phyloP scores from a whole-genome alignment of 1,140 invertebrate species.

The Thaumatotibia leucotreta region DNA sequence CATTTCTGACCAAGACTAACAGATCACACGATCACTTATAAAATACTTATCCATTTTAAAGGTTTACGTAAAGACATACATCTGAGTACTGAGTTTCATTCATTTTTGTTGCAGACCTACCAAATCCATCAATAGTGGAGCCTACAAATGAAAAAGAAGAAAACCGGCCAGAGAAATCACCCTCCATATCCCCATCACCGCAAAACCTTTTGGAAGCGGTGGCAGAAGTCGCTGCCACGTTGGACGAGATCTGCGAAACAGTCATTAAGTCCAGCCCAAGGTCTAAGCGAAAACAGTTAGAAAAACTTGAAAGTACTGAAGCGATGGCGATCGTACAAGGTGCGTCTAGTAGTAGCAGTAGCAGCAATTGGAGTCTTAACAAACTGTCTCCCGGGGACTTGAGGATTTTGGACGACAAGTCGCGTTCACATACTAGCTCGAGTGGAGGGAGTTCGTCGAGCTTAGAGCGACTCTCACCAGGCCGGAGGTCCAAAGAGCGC shows the following conservation, averaged over 20 bases:
- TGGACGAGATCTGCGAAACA: slow-evolving; percentile 82
- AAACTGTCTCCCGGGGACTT: slow-evolving; percentile 75
- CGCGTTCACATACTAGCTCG: slow-evolving; percentile 72
- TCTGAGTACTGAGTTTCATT: slow-evolving; percentile 12
- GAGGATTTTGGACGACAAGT: slow-evolving; percentile 76
- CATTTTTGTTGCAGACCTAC: slow-evolving; percentile 41
- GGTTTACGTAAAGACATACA: slow-evolving; percentile 13
- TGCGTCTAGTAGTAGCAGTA: slow-evolving; percentile 70
- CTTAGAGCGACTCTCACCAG: slow-evolving; percentile 70
- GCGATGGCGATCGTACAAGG: slow-evolving; percentile 71
- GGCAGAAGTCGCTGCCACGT: slow-evolving; percentile 80
- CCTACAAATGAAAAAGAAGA: slow-evolving; percentile 39
- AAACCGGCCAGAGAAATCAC: slow-evolving; percentile 31
- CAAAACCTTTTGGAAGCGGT: slow-evolving; percentile 79
- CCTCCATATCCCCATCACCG: slow-evolving; percentile 29
- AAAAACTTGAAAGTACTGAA: slow-evolving; percentile 68
- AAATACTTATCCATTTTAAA: no score
- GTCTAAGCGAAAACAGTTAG: slow-evolving; percentile 71
- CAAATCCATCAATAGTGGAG: slow-evolving; percentile 33
- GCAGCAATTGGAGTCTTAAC: slow-evolving; percentile 75
- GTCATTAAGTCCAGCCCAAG: slow-evolving; percentile 79
- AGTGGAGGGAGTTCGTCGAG: slow-evolving; percentile 75
- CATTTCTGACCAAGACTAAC: no score
- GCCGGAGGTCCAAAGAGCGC: slow-evolving; percentile 71
- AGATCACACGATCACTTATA: no score